Percentiles rank a stretch among this genome's conserved stretches.
Evolutionary conservation across 2,888 invertebrate genomes (phyloP).

Genomic region (Rhamphomyia laevipes): DNA sequence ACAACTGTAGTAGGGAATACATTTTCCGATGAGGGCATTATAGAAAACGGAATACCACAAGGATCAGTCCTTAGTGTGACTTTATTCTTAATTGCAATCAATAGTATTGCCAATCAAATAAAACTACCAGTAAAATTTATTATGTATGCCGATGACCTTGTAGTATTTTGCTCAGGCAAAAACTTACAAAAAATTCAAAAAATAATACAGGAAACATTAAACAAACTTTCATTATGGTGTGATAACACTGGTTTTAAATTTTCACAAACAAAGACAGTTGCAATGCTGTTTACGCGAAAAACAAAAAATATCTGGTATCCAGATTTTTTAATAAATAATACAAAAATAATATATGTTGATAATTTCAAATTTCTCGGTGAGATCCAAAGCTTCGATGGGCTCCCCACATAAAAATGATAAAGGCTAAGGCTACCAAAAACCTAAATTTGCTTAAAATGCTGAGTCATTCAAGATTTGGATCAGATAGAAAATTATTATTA

Average conservation of each 20-base stretch:
- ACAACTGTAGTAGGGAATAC: background rate
- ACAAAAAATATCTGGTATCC: background rate
- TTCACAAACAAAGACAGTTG: background rate
- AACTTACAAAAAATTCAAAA: background rate
- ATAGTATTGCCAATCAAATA: background rate
- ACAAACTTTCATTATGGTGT: slow-evolving; percentile 1
- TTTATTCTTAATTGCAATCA: slow-evolving; percentile 1
- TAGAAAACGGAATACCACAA: slow-evolving; percentile 4
- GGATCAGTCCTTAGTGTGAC: slow-evolving; percentile 3
- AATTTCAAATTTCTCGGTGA: background rate
- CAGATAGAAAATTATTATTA: background rate
- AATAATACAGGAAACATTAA: background rate
- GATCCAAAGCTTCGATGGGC: background rate
- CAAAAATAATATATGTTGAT: background rate
- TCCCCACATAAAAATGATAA: background rate
- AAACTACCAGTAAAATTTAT: background rate
- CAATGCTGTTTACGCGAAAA: slow-evolving; percentile 1
- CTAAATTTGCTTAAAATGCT: background rate
- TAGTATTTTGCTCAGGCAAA: background rate
- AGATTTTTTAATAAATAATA: background rate
- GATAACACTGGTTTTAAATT: slow-evolving; percentile 1
- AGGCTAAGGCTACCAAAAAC: background rate
- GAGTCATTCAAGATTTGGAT: background rate
- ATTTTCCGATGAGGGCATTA: background rate
- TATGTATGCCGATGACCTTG: slow-evolving; percentile 4